A percentile compares a stretch with the other conserved stretches of the same genome.
Conservation (phyloP, 1,140 invertebrate genomes). For the Chrysopa pallens region DNA sequence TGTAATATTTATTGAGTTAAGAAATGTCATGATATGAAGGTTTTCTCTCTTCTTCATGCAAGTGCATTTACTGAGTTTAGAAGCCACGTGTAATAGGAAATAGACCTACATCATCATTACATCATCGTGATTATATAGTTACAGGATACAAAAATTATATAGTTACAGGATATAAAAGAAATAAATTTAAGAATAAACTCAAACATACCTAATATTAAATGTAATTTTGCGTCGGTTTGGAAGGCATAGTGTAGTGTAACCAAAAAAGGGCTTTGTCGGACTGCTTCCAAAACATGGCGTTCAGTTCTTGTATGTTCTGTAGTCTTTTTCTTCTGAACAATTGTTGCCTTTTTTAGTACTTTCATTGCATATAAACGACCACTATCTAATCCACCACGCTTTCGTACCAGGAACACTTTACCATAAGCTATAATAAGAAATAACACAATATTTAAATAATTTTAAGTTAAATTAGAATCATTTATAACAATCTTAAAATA, state of each 20-base stretch:
- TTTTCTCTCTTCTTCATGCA: too few relatives aligned
- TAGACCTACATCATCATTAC: too few relatives aligned
- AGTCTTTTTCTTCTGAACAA: conserved; percentile 83
- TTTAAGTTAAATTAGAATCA: too few relatives aligned
- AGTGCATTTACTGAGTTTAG: too few relatives aligned
- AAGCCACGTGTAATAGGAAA: too few relatives aligned
- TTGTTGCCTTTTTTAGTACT: conserved; percentile 76
- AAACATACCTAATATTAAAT: conserved; percentile 74
- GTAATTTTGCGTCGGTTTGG: conserved; percentile 80
- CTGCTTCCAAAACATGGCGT: conserved; percentile 72
- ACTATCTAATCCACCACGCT: conserved; percentile 57
- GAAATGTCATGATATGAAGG: too few relatives aligned
- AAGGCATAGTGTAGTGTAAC: conserved; percentile 89
- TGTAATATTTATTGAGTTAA: too few relatives aligned
- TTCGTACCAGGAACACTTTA: conserved; percentile 82
- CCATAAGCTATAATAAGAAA: conserved; percentile 67
- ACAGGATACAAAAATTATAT: too few relatives aligned
- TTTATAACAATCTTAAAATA: too few relatives aligned
- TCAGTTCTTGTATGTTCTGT: conserved; percentile 88
- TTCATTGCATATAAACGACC: conserved; percentile 88
- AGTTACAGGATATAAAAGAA: too few relatives aligned
- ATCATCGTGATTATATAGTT: too few relatives aligned
- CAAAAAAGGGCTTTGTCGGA: conserved; percentile 75
- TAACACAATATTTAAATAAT: conserved; percentile 3
- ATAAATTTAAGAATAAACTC: background rate